phyloP scores from a whole-genome alignment of 2,113 vertebrate genomes.

The Carassius carassius region DNA sequence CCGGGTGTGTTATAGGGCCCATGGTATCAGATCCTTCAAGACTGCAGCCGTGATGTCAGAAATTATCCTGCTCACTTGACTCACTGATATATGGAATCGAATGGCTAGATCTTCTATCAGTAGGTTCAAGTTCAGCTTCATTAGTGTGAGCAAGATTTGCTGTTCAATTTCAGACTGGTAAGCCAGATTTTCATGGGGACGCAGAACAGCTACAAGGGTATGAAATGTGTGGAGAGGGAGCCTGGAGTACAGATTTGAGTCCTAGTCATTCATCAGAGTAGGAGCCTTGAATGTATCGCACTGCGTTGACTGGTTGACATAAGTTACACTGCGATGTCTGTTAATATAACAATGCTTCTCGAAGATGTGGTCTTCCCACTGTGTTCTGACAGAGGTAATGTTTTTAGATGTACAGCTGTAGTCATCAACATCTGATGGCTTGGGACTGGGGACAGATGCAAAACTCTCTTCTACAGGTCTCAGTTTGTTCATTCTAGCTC shows the following conservation, averaged over 20 bases:
- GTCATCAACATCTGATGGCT: not conserved
- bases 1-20: too few relatives aligned
- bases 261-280: too few relatives aligned
- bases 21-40: not conserved
- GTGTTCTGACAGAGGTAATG: not conserved
- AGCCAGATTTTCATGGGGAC: not conserved
- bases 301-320: not conserved
- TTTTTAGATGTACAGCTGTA: not conserved
- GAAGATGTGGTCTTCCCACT: not conserved
- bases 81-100: not conserved
- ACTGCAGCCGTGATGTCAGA: not conserved
- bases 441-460: not conserved
- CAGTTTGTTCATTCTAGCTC: not conserved
- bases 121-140: not conserved
- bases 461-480: not conserved
- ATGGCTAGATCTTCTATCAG: not conserved
- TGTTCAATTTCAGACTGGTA: not conserved
- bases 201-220: not conserved
- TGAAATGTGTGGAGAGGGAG: not conserved
- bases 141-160: not conserved
- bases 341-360: not conserved
- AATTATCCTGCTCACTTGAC: not conserved
- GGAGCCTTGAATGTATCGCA: too few relatives aligned
- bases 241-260: too few relatives aligned
- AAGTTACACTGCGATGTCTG: not conserved